phyloP scores from a whole-genome alignment of 1,140 invertebrate species.

The Brachionus manjavacas region DNA sequence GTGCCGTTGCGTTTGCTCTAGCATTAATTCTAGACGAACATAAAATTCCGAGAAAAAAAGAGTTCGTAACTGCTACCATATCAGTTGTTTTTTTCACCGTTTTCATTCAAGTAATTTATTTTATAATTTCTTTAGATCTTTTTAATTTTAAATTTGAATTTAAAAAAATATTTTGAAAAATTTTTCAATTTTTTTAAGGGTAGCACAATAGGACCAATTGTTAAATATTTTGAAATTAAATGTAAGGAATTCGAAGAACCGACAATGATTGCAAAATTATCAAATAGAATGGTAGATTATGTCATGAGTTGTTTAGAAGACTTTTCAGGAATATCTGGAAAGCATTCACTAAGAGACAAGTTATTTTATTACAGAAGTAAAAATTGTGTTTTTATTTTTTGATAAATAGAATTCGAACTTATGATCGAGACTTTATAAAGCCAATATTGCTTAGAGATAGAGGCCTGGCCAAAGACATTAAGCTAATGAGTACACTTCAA shows the following conservation, averaged over 20 bases:
- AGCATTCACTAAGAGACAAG: slow-evolving; percentile 40
- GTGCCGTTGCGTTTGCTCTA: slow-evolving; percentile 95
- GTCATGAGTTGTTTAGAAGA: slow-evolving; percentile 40
- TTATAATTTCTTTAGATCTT: not conserved
- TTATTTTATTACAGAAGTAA: not conserved
- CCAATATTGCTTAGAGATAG: slow-evolving; percentile 16
- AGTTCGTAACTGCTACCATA: slow-evolving; percentile 95
- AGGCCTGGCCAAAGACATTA: not conserved
- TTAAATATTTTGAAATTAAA: slow-evolving; percentile 85
- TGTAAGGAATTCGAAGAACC: slow-evolving; percentile 42
- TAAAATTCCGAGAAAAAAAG: slow-evolving; percentile 61
- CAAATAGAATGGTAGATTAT: slow-evolving; percentile 41
- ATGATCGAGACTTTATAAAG: slow-evolving; percentile 28
- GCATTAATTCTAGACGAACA: slow-evolving; percentile 76
- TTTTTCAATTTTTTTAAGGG: slow-evolving; percentile 58
- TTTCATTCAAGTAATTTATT: slow-evolving; percentile 67
- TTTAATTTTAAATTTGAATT: not conserved
- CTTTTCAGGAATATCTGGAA: not conserved
- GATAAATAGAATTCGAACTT: not conserved
- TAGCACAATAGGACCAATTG: slow-evolving; percentile 93
- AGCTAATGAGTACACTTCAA: slow-evolving; percentile 34
- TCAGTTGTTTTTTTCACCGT: slow-evolving; percentile 97
- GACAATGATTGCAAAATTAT: slow-evolving; percentile 29
- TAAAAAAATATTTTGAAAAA: not conserved
- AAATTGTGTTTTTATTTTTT: too few species aligned